Evolutionary conservation across 2,113 vertebrate genomes (phyloP).

Genomic region (Ctenodactylus gundi): DNA sequence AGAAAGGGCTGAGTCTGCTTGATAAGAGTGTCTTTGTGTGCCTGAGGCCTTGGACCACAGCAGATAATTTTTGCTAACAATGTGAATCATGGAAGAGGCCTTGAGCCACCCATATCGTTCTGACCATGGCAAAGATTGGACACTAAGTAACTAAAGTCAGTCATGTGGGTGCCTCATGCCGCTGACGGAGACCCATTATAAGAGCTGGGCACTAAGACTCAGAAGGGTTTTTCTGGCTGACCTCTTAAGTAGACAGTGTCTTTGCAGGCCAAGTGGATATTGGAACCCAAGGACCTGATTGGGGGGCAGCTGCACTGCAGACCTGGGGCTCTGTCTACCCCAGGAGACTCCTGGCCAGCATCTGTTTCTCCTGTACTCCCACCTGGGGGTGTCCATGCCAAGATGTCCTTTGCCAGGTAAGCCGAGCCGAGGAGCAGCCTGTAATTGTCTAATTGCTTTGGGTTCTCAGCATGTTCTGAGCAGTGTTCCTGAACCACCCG

Average conservation of each 20-base stretch:
- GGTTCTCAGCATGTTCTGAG: not conserved
- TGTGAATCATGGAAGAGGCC: not conserved
- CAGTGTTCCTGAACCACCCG: not conserved
- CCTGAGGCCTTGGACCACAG: not conserved
- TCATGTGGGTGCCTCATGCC: not conserved
- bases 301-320: not conserved
- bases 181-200: not conserved
- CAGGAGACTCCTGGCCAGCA: not conserved
- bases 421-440: not conserved
- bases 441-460: not conserved
- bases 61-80: not conserved
- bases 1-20: not conserved
- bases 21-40: not conserved
- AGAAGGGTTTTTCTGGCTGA: not conserved
- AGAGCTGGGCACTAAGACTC: not conserved
- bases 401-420: not conserved
- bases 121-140: not conserved
- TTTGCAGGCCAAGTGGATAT: not conserved
- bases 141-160: not conserved
- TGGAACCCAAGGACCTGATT: not conserved
- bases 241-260: not conserved
- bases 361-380: not conserved
- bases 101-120: not conserved
- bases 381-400: not conserved
- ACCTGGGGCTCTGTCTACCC: not conserved